Base-by-base conservation (phyloP, 2,888 invertebrate species). In the Dasypolia templi region DNA sequence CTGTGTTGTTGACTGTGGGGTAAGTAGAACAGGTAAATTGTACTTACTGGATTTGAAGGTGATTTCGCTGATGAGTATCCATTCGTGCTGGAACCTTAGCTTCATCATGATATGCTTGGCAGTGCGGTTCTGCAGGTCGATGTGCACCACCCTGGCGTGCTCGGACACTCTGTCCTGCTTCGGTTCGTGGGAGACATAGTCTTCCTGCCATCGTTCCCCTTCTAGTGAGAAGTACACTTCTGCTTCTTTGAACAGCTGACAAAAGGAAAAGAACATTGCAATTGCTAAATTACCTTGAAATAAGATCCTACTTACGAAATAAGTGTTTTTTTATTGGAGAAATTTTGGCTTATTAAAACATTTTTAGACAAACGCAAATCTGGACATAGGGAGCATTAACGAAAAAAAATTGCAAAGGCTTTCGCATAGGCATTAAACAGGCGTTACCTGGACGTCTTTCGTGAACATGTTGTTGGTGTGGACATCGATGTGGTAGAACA, bases 1-100 rank as follows among this genome's bases (percentile, higher is more conserved):
- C 59, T 29, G 17, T 67, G 12, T 17, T 49, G 19, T 66, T 68
- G 55, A 64, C 59, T 29, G 17, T 67, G 56, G 53, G 26, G n/a
- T 46, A 17, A 55, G 26, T 26, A 51, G 26, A 44, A 63, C 14
- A 46, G 22, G 22, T 71, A 29, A 35, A 44, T 49, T 6, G 67
- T 29, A 94, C 97, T 97, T 94, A 98, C 98, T 96, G 77, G 98
- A 98, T 87, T 97, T 97, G 91, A 99, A 99, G 55, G 97, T 97
- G 86, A 99, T 97, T 95, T 99, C 99, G 93, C 99, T 99, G 89
- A 99, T 97, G 84, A 99, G 97, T 80, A 99, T 97, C 99, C 99
- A 99, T 91, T 98, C 97, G 84, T 98, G 97, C 79, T 97, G 97
- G 91, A 98, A 98, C 88, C 97, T 97, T 26, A 99, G 96, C 88